A percentile compares a stretch with the other conserved stretches of the same genome.
phyloP scores from a whole-genome alignment of 2,797 vertebrate genomes.

The Danio tinwini region DNA sequence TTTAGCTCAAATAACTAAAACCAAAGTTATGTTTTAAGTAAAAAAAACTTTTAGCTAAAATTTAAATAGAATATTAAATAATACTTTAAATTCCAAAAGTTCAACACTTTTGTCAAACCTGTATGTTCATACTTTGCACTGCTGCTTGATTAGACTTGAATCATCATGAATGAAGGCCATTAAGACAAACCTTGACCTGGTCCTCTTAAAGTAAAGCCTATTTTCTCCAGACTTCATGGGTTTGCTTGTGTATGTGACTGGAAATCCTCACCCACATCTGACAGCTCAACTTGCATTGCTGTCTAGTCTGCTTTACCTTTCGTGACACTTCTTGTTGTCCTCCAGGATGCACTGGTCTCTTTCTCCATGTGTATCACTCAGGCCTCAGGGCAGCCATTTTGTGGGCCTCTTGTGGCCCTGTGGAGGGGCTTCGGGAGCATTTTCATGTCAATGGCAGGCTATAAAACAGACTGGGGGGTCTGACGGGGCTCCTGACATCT shows the following conservation, averaged over 20 bases:
- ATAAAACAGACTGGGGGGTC: conserved; percentile 61
- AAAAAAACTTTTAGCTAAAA: too few species aligned
- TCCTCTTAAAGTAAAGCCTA: background rate
- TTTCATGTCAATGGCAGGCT: conserved; percentile 55
- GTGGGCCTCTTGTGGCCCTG: conserved; percentile 60
- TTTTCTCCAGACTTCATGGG: background rate
- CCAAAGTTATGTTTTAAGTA: too few species aligned
- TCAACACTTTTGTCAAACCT: background rate
- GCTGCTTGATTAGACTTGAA: background rate
- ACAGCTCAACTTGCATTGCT: conserved; percentile 43
- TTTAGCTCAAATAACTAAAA: too few species aligned
- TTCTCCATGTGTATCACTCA: conserved; percentile 58
- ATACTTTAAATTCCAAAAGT: background rate
- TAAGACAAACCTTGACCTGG: conserved; percentile 22
- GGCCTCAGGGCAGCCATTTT: conserved; percentile 63
- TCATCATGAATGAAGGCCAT: conserved; percentile 1
- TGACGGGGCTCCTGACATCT: conserved; percentile 35
- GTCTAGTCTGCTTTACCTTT: conserved; percentile 59
- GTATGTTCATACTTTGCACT: background rate
- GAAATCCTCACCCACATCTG: conserved; percentile 22
- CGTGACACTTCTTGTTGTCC: conserved; percentile 23
- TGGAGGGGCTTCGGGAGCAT: conserved; percentile 46
- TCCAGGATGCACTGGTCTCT: conserved; percentile 31
- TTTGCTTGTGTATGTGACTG: background rate
- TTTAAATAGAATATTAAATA: too few species aligned